Conservation (phyloP, 2,888 invertebrate genomes). For the Lepidocyrtinus sp. region DNA sequence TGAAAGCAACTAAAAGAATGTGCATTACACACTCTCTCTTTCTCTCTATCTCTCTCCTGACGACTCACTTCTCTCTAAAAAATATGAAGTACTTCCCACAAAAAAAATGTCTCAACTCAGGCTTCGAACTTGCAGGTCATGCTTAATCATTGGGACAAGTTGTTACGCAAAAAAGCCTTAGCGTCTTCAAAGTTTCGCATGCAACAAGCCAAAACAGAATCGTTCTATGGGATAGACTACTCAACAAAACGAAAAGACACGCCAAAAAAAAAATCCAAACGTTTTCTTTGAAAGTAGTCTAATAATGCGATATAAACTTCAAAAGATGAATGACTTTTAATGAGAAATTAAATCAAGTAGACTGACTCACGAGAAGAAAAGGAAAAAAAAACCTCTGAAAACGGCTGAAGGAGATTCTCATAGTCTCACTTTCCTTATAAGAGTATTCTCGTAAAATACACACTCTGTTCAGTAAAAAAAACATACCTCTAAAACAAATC, state of each 20-base stretch:
- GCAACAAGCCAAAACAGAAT: not conserved
- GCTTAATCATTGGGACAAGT: too few species aligned
- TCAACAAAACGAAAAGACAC: not conserved
- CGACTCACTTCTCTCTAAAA: too few species aligned
- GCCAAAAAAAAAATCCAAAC: too few species aligned
- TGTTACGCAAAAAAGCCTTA: not conserved
- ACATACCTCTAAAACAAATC: too few species aligned
- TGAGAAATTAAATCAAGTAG: not conserved
- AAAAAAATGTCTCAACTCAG: too few species aligned
- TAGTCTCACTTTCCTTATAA: not conserved
- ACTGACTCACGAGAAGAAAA: slow-evolving; percentile 4
- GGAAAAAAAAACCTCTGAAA: not conserved
- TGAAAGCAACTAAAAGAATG: not conserved
- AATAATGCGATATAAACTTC: too few species aligned
- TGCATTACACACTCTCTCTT: not conserved
- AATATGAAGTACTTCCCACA: too few species aligned
- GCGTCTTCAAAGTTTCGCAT: not conserved
- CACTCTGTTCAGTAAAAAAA: not conserved
- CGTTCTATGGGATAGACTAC: not conserved
- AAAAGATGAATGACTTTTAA: not conserved
- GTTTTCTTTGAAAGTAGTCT: not conserved
- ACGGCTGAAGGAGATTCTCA: not conserved
- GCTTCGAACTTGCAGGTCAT: too few species aligned
- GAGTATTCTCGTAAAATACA: not conserved
- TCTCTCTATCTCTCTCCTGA: not conserved